Conservation (phyloP, 2,888 invertebrate genomes). For the Gonocerus acuteangulatus region DNA sequence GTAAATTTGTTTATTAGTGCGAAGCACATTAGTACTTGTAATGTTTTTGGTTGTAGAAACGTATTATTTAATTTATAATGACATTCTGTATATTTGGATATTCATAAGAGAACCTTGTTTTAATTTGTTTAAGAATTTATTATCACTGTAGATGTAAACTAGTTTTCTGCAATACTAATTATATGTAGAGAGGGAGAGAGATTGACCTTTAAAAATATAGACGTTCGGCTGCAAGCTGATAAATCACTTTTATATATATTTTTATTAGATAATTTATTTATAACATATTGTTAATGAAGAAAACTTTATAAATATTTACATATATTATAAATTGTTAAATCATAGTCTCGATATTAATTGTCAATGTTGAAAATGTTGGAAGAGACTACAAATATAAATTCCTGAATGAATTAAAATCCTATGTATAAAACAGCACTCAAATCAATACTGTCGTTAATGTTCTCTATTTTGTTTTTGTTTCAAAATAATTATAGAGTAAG, state of each 20-base stretch:
- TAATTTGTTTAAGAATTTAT: not conserved
- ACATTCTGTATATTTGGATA: not conserved
- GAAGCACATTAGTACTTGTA: constrained; percentile 20
- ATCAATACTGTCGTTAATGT: too few species aligned
- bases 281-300: not conserved
- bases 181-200: not conserved
- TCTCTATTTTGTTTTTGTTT: too few species aligned
- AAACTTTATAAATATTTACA: not conserved
- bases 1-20: constrained; percentile 22
- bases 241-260: not conserved
- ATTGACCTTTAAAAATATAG: not conserved
- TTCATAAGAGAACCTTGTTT: not conserved
- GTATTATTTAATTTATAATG: constrained; percentile 20
- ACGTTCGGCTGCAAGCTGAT: not conserved
- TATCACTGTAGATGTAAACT: not conserved
- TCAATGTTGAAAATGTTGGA: not conserved
- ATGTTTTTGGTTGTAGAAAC: constrained; percentile 16
- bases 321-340: not conserved
- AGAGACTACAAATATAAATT: not conserved
- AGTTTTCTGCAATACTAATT: not conserved
- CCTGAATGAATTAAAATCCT: not conserved
- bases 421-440: too few species aligned
- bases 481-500: too few species aligned
- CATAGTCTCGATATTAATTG: not conserved
- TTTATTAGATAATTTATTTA: not conserved